phyloP scores from a whole-genome alignment of 2,113 vertebrate genomes.

The Neogale vison region DNA sequence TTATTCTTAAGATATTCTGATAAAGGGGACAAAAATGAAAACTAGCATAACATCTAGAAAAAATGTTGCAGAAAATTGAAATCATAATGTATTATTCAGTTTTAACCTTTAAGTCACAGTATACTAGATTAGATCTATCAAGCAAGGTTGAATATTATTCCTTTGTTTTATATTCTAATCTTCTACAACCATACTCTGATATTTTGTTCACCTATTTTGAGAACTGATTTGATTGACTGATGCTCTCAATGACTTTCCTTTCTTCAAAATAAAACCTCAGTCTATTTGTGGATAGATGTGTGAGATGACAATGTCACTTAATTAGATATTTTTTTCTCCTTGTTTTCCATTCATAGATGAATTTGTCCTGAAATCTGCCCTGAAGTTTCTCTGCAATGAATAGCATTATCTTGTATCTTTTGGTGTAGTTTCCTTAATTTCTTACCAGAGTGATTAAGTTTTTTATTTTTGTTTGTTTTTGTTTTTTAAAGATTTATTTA shows the following conservation, averaged over 20 bases:
- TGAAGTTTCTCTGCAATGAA: background rate
- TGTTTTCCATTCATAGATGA: background rate
- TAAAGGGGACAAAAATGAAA: background rate
- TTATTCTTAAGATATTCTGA: background rate
- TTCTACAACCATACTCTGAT: background rate
- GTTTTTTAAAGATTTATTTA: too few species aligned
- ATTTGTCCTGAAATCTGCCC: background rate
- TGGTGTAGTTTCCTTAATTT: background rate
- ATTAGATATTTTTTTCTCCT: background rate
- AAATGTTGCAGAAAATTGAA: background rate
- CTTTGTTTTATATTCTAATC: background rate
- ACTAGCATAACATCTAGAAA: background rate
- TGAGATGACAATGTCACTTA: background rate
- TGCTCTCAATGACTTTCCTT: background rate
- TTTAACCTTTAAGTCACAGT: background rate
- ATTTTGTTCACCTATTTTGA: conserved; percentile 1
- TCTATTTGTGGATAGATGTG: background rate
- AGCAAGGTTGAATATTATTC: background rate
- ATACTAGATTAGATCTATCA: background rate
- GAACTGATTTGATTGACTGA: background rate
- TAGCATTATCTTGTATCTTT: background rate
- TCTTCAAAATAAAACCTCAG: background rate
- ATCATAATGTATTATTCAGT: background rate
- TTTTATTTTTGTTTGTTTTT: too few species aligned
- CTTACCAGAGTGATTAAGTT: background rate